Base-by-base conservation (phyloP, 2,888 invertebrate genomes). In the Sepiola atlantica region DNA sequence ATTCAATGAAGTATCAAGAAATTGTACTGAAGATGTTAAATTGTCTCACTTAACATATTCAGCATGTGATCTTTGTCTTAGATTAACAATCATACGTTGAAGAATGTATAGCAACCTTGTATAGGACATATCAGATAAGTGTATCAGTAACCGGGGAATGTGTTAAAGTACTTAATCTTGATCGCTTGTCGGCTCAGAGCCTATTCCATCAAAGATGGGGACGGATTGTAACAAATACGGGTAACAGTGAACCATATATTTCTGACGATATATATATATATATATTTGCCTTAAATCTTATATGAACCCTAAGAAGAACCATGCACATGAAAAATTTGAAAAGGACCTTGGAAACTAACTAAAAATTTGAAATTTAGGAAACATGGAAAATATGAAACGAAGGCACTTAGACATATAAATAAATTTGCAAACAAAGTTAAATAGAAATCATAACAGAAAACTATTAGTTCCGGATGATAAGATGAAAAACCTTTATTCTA, bases 121-220 rank as follows among this genome's bases (percentile, higher is more conserved):
- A 2, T 77, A n/a, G 77, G 8, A 12, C 16, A 18, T 77, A 77
- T 77, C 77, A 77, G 77, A 77, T 77, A 77, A 77, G 77, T n/a
- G 16, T 77, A 77, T 77, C 77, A 77, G 77, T 32, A 16, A 77
- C 77, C 77, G 32, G 14, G 77, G 77, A n/a, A 32, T 77, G 77
- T 77, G 77, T 77, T 77, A 77, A 77, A 77, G 77, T 77, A 77
- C 77, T 77, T 77, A 77, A 77, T 77, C 77, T 77, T 77, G n/a
- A 77, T 77, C n/a, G n/a, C 16, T 77, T n/a, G n/a, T n/a, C n/a
- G n/a, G 77, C 77, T 32, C 32, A n/a, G n/a, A n/a, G n/a, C 18
- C 16, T 1, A 77, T 77, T 77, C 77, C 77, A 32, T n/a, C 16
- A 12, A n/a, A n/a, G n/a, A n/a, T 18, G n/a, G n/a, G 77, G 77